These are phyloP conservation scores for Harpagoxenus sublaevis DNA, from an alignment of 2,888 invertebrate genomes.

Conservation along the genomic window DNA sequence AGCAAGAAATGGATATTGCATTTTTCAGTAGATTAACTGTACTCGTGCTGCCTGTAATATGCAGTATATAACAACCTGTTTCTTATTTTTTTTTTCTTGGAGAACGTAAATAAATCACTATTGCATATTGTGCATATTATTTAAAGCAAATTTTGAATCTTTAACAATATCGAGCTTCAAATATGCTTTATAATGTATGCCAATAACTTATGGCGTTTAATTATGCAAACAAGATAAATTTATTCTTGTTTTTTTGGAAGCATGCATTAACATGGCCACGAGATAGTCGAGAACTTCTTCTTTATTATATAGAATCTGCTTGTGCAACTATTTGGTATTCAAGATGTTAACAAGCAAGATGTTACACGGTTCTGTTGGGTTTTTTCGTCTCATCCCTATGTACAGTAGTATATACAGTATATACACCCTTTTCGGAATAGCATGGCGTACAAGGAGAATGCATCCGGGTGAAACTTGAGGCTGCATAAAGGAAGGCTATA, in stretches of 20 bases:
- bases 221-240: neutral
- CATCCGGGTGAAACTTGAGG: constrained; percentile 62
- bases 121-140: neutral
- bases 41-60: neutral
- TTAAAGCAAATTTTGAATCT: neutral
- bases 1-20: neutral
- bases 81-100: neutral
- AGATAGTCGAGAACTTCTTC: neutral
- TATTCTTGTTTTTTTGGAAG: neutral
- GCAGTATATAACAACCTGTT: neutral
- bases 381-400: constrained; percentile 7
- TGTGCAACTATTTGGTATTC: neutral
- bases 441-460: constrained; percentile 55
- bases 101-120: constrained; percentile 4
- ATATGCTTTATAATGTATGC: neutral
- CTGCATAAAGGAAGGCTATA: constrained; percentile 57
- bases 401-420: neutral
- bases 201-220: neutral
- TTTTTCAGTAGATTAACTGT: neutral
- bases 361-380: neutral
- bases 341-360: constrained; percentile 35
- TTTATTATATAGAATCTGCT: neutral
- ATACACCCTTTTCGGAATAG: constrained; percentile 60
- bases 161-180: neutral
- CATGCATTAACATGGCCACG: neutral